Percentiles rank a stretch among this genome's conserved stretches.
Conservation (phyloP, 1,140 invertebrate genomes). For the Alviniconcha marisindica region DNA sequence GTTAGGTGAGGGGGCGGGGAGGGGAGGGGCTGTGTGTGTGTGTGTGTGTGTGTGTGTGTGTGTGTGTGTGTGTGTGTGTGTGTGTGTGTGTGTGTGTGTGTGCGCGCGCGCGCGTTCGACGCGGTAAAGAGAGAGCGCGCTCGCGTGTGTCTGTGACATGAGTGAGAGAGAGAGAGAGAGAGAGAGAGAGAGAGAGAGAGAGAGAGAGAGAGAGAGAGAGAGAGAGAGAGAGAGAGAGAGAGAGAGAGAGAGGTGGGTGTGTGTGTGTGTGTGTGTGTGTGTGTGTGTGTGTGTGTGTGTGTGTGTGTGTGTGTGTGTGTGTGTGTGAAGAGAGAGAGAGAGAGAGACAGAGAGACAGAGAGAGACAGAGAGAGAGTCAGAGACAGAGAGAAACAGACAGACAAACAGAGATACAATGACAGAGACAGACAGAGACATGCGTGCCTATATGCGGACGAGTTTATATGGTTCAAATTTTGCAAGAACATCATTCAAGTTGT, state of each 20-base stretch:
- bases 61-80: no score
- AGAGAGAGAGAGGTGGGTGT: not conserved
- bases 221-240: not conserved
- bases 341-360: not conserved
- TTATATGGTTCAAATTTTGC: no score
- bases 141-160: not conserved
- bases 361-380: not conserved
- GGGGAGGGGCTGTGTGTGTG: no score
- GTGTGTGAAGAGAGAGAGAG: no score
- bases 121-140: no score
- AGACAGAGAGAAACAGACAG: not conserved
- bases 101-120: no score
- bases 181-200: constrained; percentile 25
- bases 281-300: not conserved
- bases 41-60: no score
- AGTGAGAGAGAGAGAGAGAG: constrained; percentile 24
- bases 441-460: no score
- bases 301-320: not conserved
- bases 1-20: no score
- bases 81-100: no score
- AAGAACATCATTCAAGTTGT: no score
- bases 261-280: not conserved
- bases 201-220: constrained; percentile 8
- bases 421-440: not conserved
- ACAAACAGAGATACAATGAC: not conserved